These are phyloP conservation scores for Antedon bifida DNA, from an alignment of 35 echinoderm and acorn worm species.

Conservation along the genomic window DNA sequence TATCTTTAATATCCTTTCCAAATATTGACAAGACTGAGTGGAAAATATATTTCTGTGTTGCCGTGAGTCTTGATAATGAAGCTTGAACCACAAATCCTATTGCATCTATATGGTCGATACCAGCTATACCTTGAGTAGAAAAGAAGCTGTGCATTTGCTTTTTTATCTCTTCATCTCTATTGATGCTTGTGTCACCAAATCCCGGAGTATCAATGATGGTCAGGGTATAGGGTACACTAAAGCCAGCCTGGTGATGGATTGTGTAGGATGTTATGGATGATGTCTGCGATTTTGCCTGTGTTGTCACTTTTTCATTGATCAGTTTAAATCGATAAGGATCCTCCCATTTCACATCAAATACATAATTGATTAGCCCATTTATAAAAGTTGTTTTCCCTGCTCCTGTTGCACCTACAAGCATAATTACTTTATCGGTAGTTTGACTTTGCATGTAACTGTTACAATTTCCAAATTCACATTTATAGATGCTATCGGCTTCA, in stretches of 20 bases:
- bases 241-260: slow-evolving; percentile 15
- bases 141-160: slow-evolving; percentile 48
- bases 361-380: slow-evolving; percentile 48
- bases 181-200: slow-evolving; percentile 61
- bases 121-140: slow-evolving; percentile 1
- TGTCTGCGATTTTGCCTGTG: slow-evolving; percentile 51
- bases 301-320: slow-evolving; percentile 11
- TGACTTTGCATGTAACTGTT: too few relatives aligned
- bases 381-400: slow-evolving; percentile 51
- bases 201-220: slow-evolving; percentile 65
- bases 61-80: slow-evolving; percentile 26
- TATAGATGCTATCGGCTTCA: too few relatives aligned
- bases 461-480: too few relatives aligned
- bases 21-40: slow-evolving; percentile 40
- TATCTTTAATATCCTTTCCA: slow-evolving; percentile 46
- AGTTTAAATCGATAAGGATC: slow-evolving; percentile 46
- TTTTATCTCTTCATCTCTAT: slow-evolving; percentile 40
- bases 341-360: slow-evolving; percentile 40
- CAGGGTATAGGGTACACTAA: slow-evolving; percentile 26
- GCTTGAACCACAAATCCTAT: slow-evolving; percentile 51
- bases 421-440: slow-evolving; percentile 44
- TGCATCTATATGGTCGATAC: slow-evolving; percentile 48
- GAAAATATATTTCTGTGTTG: slow-evolving; percentile 44
- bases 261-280: slow-evolving; percentile 45
- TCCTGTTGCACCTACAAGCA: slow-evolving; percentile 59